These are phyloP conservation scores for Escarpia spicata DNA, from an alignment of 2,888 invertebrate species.

Conservation along the genomic window DNA sequence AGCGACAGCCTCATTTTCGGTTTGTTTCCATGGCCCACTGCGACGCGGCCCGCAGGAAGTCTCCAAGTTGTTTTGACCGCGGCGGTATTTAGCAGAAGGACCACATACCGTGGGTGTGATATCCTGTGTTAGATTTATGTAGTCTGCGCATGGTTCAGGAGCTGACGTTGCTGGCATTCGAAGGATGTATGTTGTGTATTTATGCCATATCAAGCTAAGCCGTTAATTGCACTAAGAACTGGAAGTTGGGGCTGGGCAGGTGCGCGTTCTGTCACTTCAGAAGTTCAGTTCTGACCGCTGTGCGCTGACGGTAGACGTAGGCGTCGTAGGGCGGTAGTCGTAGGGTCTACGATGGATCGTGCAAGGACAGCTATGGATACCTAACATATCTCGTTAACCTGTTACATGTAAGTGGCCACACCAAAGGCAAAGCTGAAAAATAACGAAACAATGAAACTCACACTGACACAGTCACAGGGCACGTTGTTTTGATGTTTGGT, in stretches of 20 bases:
- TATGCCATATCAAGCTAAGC: not conserved
- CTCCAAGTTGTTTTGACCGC: not conserved
- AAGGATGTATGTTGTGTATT: not conserved
- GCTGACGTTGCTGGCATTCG: not conserved
- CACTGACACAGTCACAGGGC: not conserved
- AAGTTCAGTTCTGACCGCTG: no score
- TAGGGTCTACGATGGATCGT: not conserved
- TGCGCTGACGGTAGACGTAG: not conserved
- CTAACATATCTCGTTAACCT: not conserved
- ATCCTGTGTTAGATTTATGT: not conserved
- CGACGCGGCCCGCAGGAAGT: not conserved
- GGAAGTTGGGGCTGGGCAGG: not conserved
- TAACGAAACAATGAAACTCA: not conserved
- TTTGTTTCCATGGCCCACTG: not conserved
- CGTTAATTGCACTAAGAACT: not conserved
- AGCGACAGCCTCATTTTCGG: not conserved
- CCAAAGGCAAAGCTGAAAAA: not conserved
- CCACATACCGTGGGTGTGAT: not conserved
- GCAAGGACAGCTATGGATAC: not conserved
- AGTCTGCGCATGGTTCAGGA: not conserved
- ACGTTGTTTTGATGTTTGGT: not conserved
- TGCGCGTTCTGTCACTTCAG: not conserved
- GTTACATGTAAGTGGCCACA: not conserved
- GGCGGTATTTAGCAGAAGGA: not conserved
- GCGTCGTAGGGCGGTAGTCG: not conserved